phyloP scores from a whole-genome alignment of 2,888 invertebrate species.

The Eupithecia subumbrata region DNA sequence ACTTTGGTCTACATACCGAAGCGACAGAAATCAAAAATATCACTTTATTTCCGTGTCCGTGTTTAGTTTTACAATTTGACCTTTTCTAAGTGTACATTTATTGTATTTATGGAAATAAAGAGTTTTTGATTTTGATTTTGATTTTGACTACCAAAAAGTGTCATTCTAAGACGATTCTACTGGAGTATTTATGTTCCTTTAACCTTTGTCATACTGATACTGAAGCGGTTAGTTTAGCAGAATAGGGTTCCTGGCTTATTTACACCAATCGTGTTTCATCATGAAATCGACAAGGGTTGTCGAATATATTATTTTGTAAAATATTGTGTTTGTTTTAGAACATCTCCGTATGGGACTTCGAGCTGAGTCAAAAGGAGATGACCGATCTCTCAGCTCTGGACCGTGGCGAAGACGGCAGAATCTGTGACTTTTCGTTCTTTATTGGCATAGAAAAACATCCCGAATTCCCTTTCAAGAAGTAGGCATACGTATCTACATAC shows the following conservation, averaged over 20 bases:
- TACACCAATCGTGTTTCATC: not conserved
- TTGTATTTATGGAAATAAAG: no score
- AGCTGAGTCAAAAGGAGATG: slow-evolving; percentile 86
- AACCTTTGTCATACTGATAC: no score
- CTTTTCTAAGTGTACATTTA: no score
- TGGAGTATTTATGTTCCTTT: no score
- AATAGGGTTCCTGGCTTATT: not conserved
- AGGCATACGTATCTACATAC: slow-evolving; percentile 22
- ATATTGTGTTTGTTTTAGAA: slow-evolving; percentile 78
- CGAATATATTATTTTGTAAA: not conserved
- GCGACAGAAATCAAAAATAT: no score
- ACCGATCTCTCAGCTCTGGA: slow-evolving; percentile 85
- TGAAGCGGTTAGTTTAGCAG: no score
- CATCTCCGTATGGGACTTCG: slow-evolving; percentile 89
- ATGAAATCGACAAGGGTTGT: not conserved
- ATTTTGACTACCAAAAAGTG: no score
- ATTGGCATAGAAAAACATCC: slow-evolving; percentile 87
- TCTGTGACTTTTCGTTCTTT: slow-evolving; percentile 89
- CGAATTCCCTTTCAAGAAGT: slow-evolving; percentile 87
- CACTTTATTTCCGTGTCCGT: no score
- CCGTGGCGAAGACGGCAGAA: slow-evolving; percentile 85
- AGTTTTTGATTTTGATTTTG: no score
- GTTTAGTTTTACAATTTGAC: no score
- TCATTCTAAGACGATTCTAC: no score
- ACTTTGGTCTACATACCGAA: no score